phyloP scores from a whole-genome alignment of 2,797 vertebrate genomes.

The Podargus strigoides region DNA sequence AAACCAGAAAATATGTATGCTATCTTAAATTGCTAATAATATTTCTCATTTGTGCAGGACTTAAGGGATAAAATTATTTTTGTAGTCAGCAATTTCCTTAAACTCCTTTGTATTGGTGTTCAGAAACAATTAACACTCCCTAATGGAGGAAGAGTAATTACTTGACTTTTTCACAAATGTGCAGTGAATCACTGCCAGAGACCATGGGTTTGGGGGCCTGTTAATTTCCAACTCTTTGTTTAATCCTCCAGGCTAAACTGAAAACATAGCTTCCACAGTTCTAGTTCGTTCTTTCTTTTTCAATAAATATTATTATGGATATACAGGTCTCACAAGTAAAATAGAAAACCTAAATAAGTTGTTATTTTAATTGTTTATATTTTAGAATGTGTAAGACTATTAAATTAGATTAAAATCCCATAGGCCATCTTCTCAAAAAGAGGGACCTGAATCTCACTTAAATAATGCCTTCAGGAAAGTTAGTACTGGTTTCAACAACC shows the following conservation, averaged over 20 bases:
- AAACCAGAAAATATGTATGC: background rate
- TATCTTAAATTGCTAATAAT: background rate
- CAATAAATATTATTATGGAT: background rate
- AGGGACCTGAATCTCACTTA: background rate
- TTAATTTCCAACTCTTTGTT: conserved; percentile 27
- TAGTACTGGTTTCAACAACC: background rate
- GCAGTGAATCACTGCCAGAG: conserved; percentile 19
- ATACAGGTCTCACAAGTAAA: background rate
- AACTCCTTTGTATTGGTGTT: background rate
- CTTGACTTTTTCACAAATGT: conserved; percentile 29
- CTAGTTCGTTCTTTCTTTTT: background rate
- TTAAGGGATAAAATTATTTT: conserved; percentile 1
- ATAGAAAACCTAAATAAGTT: background rate
- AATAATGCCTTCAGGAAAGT: background rate
- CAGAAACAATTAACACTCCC: conserved; percentile 45
- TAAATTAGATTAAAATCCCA: background rate
- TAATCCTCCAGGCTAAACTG: conserved; percentile 1
- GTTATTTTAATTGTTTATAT: background rate
- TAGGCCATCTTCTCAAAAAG: background rate
- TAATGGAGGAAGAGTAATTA: conserved; percentile 42
- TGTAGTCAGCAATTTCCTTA: conserved; percentile 20
- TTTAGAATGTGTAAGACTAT: background rate
- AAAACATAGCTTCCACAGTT: background rate
- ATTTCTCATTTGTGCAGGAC: background rate
- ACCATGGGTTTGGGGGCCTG: background rate